A percentile compares a stretch with the other conserved stretches of the same genome.
phyloP scores from a whole-genome alignment of 2,888 invertebrate genomes.

The Nomada fucata region DNA sequence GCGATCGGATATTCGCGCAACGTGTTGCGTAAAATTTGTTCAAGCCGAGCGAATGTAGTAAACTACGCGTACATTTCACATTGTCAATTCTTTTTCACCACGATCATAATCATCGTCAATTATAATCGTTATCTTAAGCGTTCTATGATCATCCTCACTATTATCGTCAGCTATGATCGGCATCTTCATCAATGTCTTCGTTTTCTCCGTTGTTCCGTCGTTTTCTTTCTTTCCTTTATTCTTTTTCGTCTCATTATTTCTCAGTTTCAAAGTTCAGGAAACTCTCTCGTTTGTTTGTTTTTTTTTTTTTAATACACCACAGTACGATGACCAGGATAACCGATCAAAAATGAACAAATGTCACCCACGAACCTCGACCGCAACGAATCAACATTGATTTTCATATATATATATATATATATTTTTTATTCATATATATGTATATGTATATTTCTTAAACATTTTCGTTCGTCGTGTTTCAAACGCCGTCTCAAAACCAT shows the following conservation, averaged over 20 bases:
- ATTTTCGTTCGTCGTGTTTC: slow-evolving; percentile 6
- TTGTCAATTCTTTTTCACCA: slow-evolving; percentile 45
- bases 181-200: slow-evolving; percentile 38
- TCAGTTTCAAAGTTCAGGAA: slow-evolving; percentile 16
- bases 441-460: neutral
- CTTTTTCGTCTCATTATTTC: neutral
- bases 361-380: slow-evolving; percentile 31
- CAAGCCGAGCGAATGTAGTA: slow-evolving; percentile 69
- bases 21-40: slow-evolving; percentile 60
- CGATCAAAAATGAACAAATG: slow-evolving; percentile 35
- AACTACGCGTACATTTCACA: slow-evolving; percentile 68
- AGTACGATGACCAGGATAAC: slow-evolving; percentile 35
- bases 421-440: neutral
- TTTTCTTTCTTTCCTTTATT: neutral
- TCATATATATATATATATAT: slow-evolving; percentile 3
- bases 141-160: slow-evolving; percentile 47
- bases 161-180: slow-evolving; percentile 40
- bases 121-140: slow-evolving; percentile 44
- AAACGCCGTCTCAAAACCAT: slow-evolving; percentile 64
- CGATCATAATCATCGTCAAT: slow-evolving; percentile 30
- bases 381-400: slow-evolving; percentile 23
- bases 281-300: slow-evolving; percentile 6
- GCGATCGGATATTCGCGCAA: slow-evolving; percentile 61
- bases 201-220: slow-evolving; percentile 36
- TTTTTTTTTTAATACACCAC: slow-evolving; percentile 19